phyloP scores from a whole-genome alignment of 30 jellyfish, hydroid and myxozoan species.

The Hydractinia symbiolongicarpus region DNA sequence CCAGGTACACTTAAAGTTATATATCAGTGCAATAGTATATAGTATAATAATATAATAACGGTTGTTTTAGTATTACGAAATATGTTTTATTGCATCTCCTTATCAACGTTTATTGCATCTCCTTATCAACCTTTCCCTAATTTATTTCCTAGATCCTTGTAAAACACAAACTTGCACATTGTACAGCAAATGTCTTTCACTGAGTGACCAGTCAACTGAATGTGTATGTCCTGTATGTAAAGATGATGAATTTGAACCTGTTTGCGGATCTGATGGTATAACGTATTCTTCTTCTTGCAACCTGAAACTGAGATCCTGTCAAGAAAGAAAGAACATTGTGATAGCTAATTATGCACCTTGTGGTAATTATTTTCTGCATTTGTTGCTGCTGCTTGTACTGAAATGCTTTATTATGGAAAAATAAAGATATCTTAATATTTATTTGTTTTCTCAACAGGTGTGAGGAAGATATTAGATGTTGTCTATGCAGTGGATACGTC shows the following conservation, averaged over 20 bases:
- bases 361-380: conserved; percentile 34
- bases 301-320: conserved; percentile 36
- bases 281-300: conserved; percentile 49
- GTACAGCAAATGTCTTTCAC: conserved; percentile 37
- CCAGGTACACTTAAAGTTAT: background rate
- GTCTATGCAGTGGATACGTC: conserved; percentile 46
- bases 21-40: background rate
- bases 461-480: conserved; percentile 15
- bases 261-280: conserved; percentile 57
- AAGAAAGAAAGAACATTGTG: background rate
- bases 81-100: background rate
- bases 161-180: conserved; percentile 27
- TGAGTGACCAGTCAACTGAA: conserved; percentile 47
- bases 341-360: conserved; percentile 41
- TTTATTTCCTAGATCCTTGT: conserved; percentile 35
- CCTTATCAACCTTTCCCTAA: background rate
- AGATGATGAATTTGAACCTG: conserved; percentile 28
- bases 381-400: too few species aligned
- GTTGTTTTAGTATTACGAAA: too few species aligned
- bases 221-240: conserved; percentile 68
- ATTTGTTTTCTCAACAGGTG: conserved; percentile 36
- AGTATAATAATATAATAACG: background rate
- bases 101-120: too few species aligned
- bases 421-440: background rate
- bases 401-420: too few species aligned